These are phyloP conservation scores for Columba guinea DNA, from an alignment of 2,797 vertebrate species.

Conservation along the genomic window DNA sequence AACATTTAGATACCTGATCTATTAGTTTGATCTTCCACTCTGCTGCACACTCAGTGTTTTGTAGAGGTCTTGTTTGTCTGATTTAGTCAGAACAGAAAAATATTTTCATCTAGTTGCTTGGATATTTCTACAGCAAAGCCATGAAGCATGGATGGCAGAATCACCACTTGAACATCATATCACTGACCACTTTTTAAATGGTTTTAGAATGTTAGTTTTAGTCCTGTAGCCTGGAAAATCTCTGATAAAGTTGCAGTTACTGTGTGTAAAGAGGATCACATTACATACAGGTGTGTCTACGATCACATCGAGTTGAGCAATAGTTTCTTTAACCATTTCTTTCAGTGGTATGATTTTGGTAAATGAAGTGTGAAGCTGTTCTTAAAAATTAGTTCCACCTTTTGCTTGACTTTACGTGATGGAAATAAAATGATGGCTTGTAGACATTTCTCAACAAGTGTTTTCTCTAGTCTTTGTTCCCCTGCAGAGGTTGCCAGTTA, in stretches of 20 bases:
- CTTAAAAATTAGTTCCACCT: not conserved
- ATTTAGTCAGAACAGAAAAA: not conserved
- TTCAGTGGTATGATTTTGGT: not conserved
- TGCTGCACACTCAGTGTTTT: not conserved
- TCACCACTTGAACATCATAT: not conserved
- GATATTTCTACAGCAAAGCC: not conserved
- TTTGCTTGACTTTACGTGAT: not conserved
- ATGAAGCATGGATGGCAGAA: not conserved
- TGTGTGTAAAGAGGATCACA: not conserved
- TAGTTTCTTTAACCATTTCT: not conserved
- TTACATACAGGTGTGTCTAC: not conserved
- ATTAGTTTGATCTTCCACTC: not conserved
- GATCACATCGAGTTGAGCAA: not conserved
- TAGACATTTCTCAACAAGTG: not conserved
- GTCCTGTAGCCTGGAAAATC: not conserved
- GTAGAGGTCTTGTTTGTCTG: not conserved
- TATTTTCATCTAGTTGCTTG: slow-evolving; percentile 27
- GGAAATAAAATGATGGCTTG: not conserved
- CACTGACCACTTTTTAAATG: not conserved
- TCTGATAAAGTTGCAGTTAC: not conserved
- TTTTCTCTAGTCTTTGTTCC: not conserved
- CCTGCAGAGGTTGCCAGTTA: not conserved
- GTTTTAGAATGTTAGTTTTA: not conserved
- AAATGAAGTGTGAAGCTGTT: not conserved
- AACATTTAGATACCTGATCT: not conserved